Conservation (phyloP, 2,113 vertebrate species). For the Hemichromis elongatus region DNA sequence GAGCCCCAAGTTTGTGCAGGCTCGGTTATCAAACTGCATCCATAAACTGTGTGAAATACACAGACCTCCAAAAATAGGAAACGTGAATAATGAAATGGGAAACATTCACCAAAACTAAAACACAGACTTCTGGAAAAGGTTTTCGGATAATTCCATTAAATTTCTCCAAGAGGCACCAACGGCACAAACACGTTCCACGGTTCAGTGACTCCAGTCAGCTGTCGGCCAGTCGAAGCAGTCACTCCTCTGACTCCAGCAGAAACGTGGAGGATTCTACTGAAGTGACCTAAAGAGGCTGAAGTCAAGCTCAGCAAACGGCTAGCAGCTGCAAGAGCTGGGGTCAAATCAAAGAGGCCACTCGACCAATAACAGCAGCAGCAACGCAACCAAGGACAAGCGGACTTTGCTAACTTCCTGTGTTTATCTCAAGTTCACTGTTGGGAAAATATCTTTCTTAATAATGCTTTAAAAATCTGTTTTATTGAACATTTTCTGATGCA, state of each 20-base stretch:
- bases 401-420: not conserved
- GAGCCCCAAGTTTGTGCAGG: not conserved
- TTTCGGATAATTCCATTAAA: no score
- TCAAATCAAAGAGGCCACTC: not conserved
- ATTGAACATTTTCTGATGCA: not conserved
- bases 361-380: not conserved
- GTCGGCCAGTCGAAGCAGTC: accelerated
- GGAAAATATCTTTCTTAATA: accelerated
- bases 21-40: not conserved
- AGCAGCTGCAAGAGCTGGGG: accelerated
- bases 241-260: accelerated
- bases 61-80: accelerated
- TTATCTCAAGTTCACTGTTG: not conserved
- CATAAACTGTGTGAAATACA: accelerated
- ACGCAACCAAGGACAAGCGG: not conserved
- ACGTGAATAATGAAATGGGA: no score
- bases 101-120: no score
- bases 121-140: no score
- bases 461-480: not conserved
- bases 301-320: not conserved
- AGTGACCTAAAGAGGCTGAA: not conserved
- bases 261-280: not conserved
- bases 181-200: not conserved
- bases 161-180: not conserved
- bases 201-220: not conserved